Evolutionary conservation across 2,888 invertebrate genomes (phyloP).

Genomic region (Noctua janthe): DNA sequence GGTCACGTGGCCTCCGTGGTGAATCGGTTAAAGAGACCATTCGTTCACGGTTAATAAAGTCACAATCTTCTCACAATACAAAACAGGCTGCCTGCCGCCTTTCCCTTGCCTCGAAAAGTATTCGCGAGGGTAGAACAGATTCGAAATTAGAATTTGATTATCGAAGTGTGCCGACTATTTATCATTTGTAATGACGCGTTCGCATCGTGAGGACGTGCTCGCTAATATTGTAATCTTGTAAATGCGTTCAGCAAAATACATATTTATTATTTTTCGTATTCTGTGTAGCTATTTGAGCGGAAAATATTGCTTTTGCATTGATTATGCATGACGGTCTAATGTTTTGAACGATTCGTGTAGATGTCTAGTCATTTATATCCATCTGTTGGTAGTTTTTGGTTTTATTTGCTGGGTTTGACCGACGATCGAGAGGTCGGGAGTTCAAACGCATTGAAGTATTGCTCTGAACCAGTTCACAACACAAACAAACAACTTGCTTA

Average conservation of each 20-base stretch:
- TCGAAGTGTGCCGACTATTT: constrained; percentile 90
- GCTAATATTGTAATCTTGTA: constrained; percentile 90
- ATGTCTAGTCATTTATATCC: constrained; percentile 70
- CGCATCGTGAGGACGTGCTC: constrained; percentile 82
- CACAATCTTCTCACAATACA: constrained; percentile 89
- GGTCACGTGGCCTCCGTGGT: constrained; percentile 91
- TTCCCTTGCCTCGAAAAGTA: constrained; percentile 78
- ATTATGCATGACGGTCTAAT: constrained; percentile 80
- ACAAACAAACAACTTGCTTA: constrained; percentile 6
- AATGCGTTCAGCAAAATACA: constrained; percentile 87
- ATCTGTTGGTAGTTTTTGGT: constrained; percentile 48
- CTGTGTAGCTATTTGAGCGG: constrained; percentile 82
- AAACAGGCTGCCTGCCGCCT: constrained; percentile 81
- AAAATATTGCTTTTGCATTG: constrained; percentile 86
- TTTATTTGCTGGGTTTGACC: constrained; percentile 11
- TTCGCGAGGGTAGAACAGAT: constrained; percentile 87
- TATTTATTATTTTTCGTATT: constrained; percentile 84
- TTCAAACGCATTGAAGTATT: constrained; percentile 18
- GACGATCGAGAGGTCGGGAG: constrained; percentile 12
- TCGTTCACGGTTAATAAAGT: constrained; percentile 89
- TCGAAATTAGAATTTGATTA: constrained; percentile 91
- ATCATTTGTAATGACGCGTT: constrained; percentile 89
- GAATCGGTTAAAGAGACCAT: constrained; percentile 90
- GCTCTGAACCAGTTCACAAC: constrained; percentile 2
- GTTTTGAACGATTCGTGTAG: constrained; percentile 67